Evolutionary conservation across 2,888 invertebrate species (phyloP), one percentile per base, ranked within the genome.

Genomic region (Agelastica alni): DNA sequence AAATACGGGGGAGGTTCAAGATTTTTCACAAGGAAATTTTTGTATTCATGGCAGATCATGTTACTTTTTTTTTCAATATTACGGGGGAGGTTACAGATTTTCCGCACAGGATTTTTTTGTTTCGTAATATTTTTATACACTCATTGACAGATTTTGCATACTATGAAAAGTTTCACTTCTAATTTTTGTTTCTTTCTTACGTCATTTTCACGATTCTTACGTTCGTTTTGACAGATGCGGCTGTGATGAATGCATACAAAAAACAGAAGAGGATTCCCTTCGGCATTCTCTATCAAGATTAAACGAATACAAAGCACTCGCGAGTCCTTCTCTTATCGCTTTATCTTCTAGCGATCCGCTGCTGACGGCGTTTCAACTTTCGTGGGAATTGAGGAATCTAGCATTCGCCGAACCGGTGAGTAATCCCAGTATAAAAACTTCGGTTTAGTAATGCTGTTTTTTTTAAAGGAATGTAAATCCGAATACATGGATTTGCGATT

Each of bases 301-400:
- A 43, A 96, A 96, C 72, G 91, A 94, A 67, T 97, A 96, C 79
- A 85, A 88, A 59, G 96, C 96, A 0, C 78, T 97, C 47, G 89
- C 96, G 0, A 93, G 93, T 70, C 95, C 97, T 0, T 96, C 96
- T 0, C 84, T 97, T 43, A 96, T 97, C 62, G 93, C 95, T 0
- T 79, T 96, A 26, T 95, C 94, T 22, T 93, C 94, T 5, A 88
- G 85, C 53, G 97, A 97, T 78, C 97, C 96, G 1, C 85, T 97
- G 48, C 80, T 96, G 62, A 96, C 96, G 0, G 93, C 97, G 10
- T 97, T 97, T 74, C 91, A 96, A 74, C 79, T 97, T 39, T 94
- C 95, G 51, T 96, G 95, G 93, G 97, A 98, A 70, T 79, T 98
- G 17, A 82, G 93, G 60, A 88, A 91, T 68, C 81, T 98, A 62